Evolutionary conservation across 2,888 invertebrate species (phyloP).

Genomic region (Drosophila leonis): DNA sequence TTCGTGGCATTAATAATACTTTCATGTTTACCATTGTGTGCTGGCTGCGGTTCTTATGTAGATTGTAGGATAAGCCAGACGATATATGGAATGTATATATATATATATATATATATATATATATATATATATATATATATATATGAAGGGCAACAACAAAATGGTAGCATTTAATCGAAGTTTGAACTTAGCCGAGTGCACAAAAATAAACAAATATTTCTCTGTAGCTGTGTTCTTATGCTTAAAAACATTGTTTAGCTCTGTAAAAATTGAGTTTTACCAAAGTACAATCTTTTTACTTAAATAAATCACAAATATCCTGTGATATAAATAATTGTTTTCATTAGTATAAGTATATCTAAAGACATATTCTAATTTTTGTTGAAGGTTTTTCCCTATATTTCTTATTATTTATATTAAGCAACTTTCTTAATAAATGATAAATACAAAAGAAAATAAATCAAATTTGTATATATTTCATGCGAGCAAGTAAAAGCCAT

Average conservation of each 20-base stretch:
- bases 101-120: conserved; percentile 10
- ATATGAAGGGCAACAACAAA: conserved; percentile 41
- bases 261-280: neutral
- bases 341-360: neutral
- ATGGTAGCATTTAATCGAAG: conserved; percentile 29
- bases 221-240: neutral
- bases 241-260: neutral
- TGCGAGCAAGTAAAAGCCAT: no score
- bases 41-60: conserved; percentile 62
- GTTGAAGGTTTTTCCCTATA: no score
- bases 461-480: no score
- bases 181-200: neutral
- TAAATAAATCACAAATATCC: neutral
- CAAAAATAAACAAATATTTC: neutral
- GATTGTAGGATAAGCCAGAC: conserved; percentile 58
- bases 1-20: conserved; percentile 64
- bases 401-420: no score
- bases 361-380: neutral
- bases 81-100: conserved; percentile 10
- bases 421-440: no score
- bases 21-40: conserved; percentile 60
- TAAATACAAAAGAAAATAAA: no score
- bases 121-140: conserved; percentile 10
- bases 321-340: neutral
- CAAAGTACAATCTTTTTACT: neutral